Evolutionary conservation across 2,888 invertebrate species (phyloP), one percentile per base, ranked within the genome.

Genomic region (Heliconius aoede): DNA sequence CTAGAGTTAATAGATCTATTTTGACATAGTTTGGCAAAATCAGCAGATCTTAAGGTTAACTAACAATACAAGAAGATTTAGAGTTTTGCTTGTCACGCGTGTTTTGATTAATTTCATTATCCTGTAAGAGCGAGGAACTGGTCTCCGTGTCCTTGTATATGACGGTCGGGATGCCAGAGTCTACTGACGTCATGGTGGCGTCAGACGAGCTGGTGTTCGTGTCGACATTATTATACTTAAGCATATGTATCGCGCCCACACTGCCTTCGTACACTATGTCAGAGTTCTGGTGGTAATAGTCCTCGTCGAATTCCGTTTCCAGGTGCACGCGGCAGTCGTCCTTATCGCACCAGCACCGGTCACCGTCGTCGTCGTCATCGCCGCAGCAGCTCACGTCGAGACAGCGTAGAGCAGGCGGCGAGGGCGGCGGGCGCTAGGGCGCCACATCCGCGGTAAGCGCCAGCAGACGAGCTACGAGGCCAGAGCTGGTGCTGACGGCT

Each of bases 401-500:
- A 40, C 78, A 78, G 32, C 64, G 73, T 18, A 76, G 62, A 26
- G 26, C 21, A 26, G 11, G 71, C 62, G 74, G 74, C 40, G 32
- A 58, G 36, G 30, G 73, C 72, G 64, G 67, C 55, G 72, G 61
- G 79, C 72, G 84, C 84, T 84, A 84, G 79, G 84, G 82, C 77
- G 81, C 80, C 83, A 78, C 76, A 73, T 80, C 74, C 73, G 79
- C 74, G 36, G 80, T 77, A 55, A 80, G 76, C 79, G 80, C 60
- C 77, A 80, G 76, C 72, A 84, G 83, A 18, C 82, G 82, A 73
- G 83, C 83, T 68, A 90, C 82, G 64, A 90, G 87, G 75, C 87
- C 87, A 5, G 86, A 81, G 88, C 86, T 87, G 83, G 81, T 80
- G 36, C 86, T 85, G 73, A 86, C 81, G 7, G 85, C 86, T 72